Base-by-base conservation (phyloP, 64 coral and sea anemone genomes). In the Stylophora pistillata region DNA sequence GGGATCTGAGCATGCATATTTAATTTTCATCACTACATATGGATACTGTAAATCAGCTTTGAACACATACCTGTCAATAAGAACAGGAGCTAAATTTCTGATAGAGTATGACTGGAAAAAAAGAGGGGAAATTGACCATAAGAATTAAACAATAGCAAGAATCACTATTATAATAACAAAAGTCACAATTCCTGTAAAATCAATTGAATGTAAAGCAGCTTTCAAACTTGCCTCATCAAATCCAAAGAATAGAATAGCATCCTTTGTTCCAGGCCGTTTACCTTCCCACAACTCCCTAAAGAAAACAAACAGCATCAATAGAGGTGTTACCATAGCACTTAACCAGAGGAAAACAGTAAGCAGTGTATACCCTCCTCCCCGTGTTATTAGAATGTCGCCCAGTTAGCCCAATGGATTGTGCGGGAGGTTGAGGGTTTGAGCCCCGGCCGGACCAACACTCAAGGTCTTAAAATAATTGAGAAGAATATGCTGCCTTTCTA, bases 231-330 rank as follows among this genome's bases (percentile, higher is more conserved):
- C 97, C 87, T 99, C 97, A 81, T 99, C 86, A 74, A 91, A 85
- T 70, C 93, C 93, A 91, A 99, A 90, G 57, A 87, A 74, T 33
- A 95, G 80, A 53, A 93, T 72, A 4, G 97, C 97, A 86, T 94
- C 97, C 74, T 95, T 90, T 55, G 76, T 77, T 57, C 93, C 93
- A 66, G 93, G 82, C 53, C 93, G 70, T 72, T 91, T 83, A 30
- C 97, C 97, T 87, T 99, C 97, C 97, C 97, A 99, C 18, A 99
- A 70, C 87, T 95, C 96, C 71, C 96, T 98, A 10, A 28, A 75
- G 60, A 73, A 87, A 9, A 70, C 69, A 68, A 57, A 65, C 32
- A 29, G 53, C 13, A 31, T 73, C 9, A 15, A 9, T 15, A 32
- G 9, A 13, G 2, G 9, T 75, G 73, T 9, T 5, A 37, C 30